Evolutionary conservation across 2,797 vertebrate genomes (phyloP), one percentile per base, ranked within the genome.

Genomic region (Megaceryle alcyon): DNA sequence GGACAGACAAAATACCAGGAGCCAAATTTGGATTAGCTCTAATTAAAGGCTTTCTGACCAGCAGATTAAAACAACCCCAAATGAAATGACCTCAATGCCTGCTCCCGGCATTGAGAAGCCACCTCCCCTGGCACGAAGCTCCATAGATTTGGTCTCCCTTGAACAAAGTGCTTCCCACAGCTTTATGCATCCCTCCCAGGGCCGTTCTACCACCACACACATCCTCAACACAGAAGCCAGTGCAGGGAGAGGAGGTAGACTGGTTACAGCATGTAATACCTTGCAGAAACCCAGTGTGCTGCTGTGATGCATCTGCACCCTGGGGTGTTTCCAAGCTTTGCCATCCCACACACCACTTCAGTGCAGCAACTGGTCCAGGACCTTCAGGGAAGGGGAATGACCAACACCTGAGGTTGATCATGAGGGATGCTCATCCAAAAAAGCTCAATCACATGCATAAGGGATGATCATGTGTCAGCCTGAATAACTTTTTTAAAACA

Each of bases 11-110:
- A 73, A 44, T 19, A 63, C 10, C 1, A 0, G 21, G 39, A 82
- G 35, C 41, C 68, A 91, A 91, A 77, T 33, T 1, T 23, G 53
- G 54, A 77, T 88, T 86, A 70, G 35, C 11, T 14, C 72, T 71
- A 73, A 96, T 66, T 82, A 95, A 91, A 91, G 71, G 57, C 51
- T 87, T 92, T 96, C 37, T 48, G 79, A 85, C 29, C 49, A 80
- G 60, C 12, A 71, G 37, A 71, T 86, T 31, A 77, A 91, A 72
- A 44, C 31, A 1, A 3, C 2, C n/a, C 9, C 39, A 63, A 65
- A 41, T 19, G 37, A 89, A 91, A 65, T 2, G 0, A 87, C 35
- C 46, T 76, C 54, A 54, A 19, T 0, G 10, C 72, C 57, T 64
- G 54, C 65, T 73, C 48, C 53, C 4, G 1, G n/a, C 69, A n/a